A percentile compares a stretch with the other conserved stretches of the same genome.
These are phyloP conservation scores for Anguilla anguilla DNA, from an alignment of 2,797 vertebrate species.

Conservation along the genomic window DNA sequence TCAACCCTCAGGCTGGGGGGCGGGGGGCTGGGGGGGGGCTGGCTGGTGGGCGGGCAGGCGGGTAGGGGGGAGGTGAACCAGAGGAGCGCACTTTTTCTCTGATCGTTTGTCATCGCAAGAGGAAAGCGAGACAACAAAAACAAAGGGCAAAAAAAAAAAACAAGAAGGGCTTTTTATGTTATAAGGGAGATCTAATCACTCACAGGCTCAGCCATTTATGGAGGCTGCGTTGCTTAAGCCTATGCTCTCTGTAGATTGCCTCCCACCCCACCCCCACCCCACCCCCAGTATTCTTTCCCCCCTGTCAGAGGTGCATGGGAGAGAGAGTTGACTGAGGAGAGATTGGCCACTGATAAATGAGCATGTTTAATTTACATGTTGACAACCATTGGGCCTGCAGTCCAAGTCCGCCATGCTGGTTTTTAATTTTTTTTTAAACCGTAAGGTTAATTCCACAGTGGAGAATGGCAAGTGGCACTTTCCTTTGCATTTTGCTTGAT, in stretches of 20 bases:
- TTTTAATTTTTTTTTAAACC: not conserved
- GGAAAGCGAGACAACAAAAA: not conserved
- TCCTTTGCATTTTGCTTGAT: not conserved
- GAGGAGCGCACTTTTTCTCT: slow-evolving; percentile 1
- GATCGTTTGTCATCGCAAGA: slow-evolving; percentile 13
- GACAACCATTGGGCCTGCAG: not conserved
- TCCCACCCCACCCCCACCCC: not conserved
- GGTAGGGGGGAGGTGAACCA: not conserved
- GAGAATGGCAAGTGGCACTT: not conserved
- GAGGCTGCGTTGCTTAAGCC: not conserved
- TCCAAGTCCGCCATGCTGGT: not conserved
- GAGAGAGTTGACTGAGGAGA: slow-evolving; percentile 32
- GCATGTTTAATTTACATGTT: slow-evolving; percentile 10
- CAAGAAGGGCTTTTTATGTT: slow-evolving; percentile 12
- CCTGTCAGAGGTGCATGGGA: slow-evolving; percentile 24
- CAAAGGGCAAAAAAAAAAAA: slow-evolving; percentile 11
- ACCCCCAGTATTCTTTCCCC: not conserved
- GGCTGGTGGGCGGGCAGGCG: not conserved
- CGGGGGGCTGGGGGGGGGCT: not conserved
- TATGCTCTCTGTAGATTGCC: not conserved
- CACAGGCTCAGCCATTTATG: slow-evolving; percentile 9
- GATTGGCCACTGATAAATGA: slow-evolving; percentile 31
- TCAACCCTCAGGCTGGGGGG: slow-evolving; percentile 27
- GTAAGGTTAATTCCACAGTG: not conserved
- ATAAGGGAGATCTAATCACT: slow-evolving; percentile 13